Conservation (phyloP, 2,888 invertebrate genomes). For the Drosophila pseudotakahashii region DNA sequence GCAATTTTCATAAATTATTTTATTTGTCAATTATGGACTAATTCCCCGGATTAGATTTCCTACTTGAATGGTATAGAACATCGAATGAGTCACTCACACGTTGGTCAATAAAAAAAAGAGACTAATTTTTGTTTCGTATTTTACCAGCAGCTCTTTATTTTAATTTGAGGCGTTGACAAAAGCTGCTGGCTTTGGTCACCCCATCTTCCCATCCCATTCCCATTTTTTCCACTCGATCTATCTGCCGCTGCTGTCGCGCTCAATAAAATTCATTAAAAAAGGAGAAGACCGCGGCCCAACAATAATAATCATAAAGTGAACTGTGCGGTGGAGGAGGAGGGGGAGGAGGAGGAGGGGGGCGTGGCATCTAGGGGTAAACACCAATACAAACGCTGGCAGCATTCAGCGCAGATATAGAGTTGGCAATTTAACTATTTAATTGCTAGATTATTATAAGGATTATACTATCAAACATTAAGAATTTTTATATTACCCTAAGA, state of each 20-base stretch:
- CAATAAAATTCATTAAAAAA: constrained; percentile 63
- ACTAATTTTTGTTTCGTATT: constrained; percentile 10
- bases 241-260: constrained; percentile 47
- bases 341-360: background rate
- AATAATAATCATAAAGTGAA: constrained; percentile 50
- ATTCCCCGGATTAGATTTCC: constrained; percentile 26
- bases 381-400: constrained; percentile 12
- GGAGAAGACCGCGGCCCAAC: constrained; percentile 23
- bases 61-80: constrained; percentile 6
- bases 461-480: no score
- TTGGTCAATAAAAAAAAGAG: constrained; percentile 15
- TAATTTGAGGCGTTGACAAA: constrained; percentile 28
- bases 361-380: constrained; percentile 9
- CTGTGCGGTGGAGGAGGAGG: background rate
- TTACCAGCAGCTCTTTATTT: constrained; percentile 23
- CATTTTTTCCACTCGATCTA: background rate
- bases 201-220: background rate
- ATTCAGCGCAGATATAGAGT: constrained; percentile 11
- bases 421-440: constrained; percentile 1
- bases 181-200: constrained; percentile 12
- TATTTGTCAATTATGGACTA: constrained; percentile 29
- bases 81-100: constrained; percentile 20
- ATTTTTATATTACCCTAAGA: no score
- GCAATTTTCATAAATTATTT: constrained; percentile 23
- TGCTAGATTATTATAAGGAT: background rate